These are phyloP conservation scores for Lepidurus arcticus DNA, from an alignment of 1,140 invertebrate genomes.

Conservation along the genomic window DNA sequence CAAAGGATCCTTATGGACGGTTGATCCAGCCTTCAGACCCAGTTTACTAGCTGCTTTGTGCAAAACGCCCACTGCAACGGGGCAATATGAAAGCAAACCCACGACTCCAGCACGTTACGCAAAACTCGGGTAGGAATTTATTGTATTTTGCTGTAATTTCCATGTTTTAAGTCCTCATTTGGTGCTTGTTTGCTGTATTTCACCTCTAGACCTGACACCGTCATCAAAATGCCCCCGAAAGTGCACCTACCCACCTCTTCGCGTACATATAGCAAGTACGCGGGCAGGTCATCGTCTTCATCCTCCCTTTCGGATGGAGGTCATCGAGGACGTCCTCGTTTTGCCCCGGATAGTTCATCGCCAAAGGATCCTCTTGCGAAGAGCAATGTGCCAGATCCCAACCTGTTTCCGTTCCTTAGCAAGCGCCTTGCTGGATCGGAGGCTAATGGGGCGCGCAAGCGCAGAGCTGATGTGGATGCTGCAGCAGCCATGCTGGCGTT, in stretches of 20 bases:
- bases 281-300: conserved; percentile 4
- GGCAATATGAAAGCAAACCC: conserved; percentile 23
- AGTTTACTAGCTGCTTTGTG: conserved; percentile 77
- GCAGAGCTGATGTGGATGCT: conserved; percentile 60
- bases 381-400: conserved; percentile 55
- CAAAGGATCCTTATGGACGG: conserved; percentile 91
- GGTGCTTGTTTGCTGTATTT: background rate
- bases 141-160: background rate
- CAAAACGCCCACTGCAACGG: conserved; percentile 56
- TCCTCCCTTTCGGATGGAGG: background rate
- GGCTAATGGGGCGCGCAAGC: conserved; percentile 36
- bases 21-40: conserved; percentile 79
- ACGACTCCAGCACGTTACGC: background rate
- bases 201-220: conserved; percentile 32
- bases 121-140: background rate
- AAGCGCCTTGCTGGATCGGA: conserved; percentile 53
- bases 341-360: conserved; percentile 21
- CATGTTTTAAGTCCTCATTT: background rate
- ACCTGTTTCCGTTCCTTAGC: conserved; percentile 71
- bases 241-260: conserved; percentile 24
- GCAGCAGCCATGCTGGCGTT: conserved; percentile 74
- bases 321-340: conserved; percentile 10
- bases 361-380: background rate
- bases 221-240: conserved; percentile 19
- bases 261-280: conserved; percentile 20